Conservation (phyloP, 2,797 vertebrate species). For the Chrosomus eos region DNA sequence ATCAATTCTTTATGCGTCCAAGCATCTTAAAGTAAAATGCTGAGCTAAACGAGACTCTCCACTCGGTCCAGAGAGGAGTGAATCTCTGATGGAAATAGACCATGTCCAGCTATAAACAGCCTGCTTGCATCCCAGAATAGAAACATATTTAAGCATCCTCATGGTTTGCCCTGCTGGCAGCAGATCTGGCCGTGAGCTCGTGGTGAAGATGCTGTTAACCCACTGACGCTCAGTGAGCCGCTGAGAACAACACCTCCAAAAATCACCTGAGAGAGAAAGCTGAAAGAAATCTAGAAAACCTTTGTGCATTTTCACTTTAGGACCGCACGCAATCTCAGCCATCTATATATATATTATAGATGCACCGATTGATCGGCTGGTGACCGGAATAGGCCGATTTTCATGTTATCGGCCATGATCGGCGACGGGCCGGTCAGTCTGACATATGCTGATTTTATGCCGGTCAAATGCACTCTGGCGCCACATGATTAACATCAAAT, state of each 20-base stretch:
- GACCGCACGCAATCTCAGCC: not conserved
- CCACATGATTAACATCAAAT: too few species aligned
- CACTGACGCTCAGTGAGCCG: not conserved
- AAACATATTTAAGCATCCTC: slow-evolving; percentile 36
- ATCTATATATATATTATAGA: too few species aligned
- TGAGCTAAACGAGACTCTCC: not conserved
- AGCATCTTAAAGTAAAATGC: slow-evolving; percentile 1
- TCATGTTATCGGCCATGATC: too few species aligned
- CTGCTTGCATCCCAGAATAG: slow-evolving; percentile 27
- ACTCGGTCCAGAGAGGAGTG: slow-evolving; percentile 5
- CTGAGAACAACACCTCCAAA: not conserved
- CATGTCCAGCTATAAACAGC: slow-evolving; percentile 35
- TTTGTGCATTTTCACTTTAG: too few species aligned
- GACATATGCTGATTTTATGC: too few species aligned
- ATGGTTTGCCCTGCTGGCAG: slow-evolving; percentile 42
- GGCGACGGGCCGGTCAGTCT: too few species aligned
- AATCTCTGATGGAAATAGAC: slow-evolving; percentile 32
- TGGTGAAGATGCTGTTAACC: slow-evolving; percentile 23
- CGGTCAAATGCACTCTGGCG: too few species aligned
- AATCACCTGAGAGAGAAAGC: not conserved
- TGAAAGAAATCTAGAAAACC: not conserved
- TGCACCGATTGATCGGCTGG: too few species aligned
- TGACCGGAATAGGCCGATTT: too few species aligned
- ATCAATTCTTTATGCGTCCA: not conserved
- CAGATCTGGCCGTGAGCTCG: slow-evolving; percentile 28